Evolutionary conservation across 2,113 vertebrate species (phyloP).

Genomic region (Tinamus guttatus): DNA sequence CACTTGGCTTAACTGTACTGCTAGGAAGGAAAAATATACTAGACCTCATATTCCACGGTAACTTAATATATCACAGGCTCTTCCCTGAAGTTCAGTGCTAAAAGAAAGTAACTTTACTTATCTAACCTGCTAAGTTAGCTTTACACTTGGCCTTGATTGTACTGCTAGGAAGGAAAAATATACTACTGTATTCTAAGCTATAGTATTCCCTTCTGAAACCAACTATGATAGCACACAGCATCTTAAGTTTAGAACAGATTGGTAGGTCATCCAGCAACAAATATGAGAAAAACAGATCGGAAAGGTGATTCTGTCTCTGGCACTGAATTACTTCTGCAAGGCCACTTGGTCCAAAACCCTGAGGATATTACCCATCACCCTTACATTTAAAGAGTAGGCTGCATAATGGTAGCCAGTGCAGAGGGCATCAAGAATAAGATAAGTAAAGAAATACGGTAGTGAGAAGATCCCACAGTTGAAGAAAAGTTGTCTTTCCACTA

Average conservation of each 20-base stretch:
- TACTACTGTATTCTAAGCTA: neutral
- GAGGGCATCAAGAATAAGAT: neutral
- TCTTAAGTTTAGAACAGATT: neutral
- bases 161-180: neutral
- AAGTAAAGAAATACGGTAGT: neutral
- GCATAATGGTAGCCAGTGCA: fast-evolving
- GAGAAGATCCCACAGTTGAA: neutral
- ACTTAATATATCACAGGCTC: neutral
- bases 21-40: neutral
- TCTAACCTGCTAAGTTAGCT: neutral
- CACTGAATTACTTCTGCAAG: conserved; percentile 5
- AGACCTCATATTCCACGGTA: neutral
- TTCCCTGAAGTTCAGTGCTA: neutral
- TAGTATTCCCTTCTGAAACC: neutral
- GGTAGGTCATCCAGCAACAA: conserved; percentile 4
- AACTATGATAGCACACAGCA: neutral
- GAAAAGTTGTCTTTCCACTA: neutral
- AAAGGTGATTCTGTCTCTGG: neutral
- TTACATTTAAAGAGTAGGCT: neutral
- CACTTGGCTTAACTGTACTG: neutral
- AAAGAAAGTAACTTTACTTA: neutral
- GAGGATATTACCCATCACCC: neutral
- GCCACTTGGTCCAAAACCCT: neutral
- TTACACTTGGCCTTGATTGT: neutral
- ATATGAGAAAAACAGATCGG: neutral